These are phyloP conservation scores for Hypomecis punctinalis DNA, from an alignment of 2,888 invertebrate genomes.

Conservation along the genomic window DNA sequence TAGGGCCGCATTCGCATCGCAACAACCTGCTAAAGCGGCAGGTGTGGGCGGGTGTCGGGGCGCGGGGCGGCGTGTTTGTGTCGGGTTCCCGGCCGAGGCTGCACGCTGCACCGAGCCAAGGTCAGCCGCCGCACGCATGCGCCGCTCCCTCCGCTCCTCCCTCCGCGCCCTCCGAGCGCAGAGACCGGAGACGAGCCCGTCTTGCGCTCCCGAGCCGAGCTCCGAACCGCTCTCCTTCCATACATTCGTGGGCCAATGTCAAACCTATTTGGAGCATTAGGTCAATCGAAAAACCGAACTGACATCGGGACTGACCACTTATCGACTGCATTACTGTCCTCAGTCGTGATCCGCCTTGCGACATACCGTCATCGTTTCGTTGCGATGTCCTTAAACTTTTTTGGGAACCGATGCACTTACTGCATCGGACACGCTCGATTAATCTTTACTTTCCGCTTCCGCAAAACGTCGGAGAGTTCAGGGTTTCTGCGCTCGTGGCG, in stretches of 20 bases:
- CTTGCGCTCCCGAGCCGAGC: conserved; percentile 32
- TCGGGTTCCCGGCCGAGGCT: conserved; percentile 67
- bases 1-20: conserved; percentile 61
- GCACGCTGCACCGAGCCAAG: conserved; percentile 83
- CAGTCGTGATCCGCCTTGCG: conserved; percentile 14
- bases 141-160: conserved; percentile 53
- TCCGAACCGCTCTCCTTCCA: conserved; percentile 57
- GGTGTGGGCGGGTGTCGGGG: conserved; percentile 64
- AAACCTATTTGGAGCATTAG: conserved; percentile 45
- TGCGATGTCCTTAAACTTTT: conserved; percentile 11
- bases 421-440: conserved; percentile 20
- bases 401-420: conserved; percentile 4
- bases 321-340: conserved; percentile 9
- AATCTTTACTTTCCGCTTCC: conserved; percentile 49
- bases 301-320: conserved; percentile 26
- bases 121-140: conserved; percentile 82
- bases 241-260: conserved; percentile 43
- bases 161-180: conserved; percentile 6
- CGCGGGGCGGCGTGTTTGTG: conserved; percentile 23
- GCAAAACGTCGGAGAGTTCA: conserved; percentile 47
- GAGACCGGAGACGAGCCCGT: conserved; percentile 24
- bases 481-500: conserved; percentile 41
- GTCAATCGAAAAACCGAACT: conserved; percentile 34
- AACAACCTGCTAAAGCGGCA: conserved; percentile 81
- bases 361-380: conserved; percentile 8